Evolutionary conservation across 2,888 invertebrate species (phyloP), one percentile per base, ranked within the genome.

Genomic region (Glomeris marginata): DNA sequence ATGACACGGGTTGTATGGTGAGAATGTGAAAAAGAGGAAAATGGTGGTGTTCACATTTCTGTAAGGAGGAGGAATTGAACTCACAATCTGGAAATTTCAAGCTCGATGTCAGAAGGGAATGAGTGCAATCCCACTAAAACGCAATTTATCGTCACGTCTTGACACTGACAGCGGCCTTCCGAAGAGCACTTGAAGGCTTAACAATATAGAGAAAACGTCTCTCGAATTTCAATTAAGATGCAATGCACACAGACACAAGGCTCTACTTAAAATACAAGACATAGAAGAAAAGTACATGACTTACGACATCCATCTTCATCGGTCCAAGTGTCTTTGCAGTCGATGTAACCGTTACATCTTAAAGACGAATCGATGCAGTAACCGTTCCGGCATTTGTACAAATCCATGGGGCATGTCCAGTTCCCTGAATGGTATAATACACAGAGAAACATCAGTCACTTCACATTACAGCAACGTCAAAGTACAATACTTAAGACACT

Each of bases 361-460:
- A 65, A 59, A 1, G 58, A 54, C 15, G 53, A 48, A 54, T 66
- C 60, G n/a, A 72, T 62, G 53, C 72, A 72, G 47, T 68, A 68
- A 1, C 70, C 68, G 38, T 63, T 61, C 2, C 62, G 60, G 54
- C 72, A 72, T 58, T 70, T 70, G 58, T 66, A 68, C 58, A 58
- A 62, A 46, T 38, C 58, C 52, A 35, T 47, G 15, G 50, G 52
- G 52, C 71, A 71, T 18, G 54, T 48, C 55, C 60, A 62, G 46
- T 64, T 55, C 20, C 54, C 70, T 70, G 57, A 11, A 55, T 28
- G 28, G 4, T 8, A 28, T 8, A 28, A 5, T 28, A 28, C 8
- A 28, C 28, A 28, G 28, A 28, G n/a, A n/a, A n/a, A n/a, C 28
- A 28, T 28, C 8, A 28, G 28, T 28, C 28, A 28, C 3, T 3